Percentiles rank a stretch among this genome's conserved stretches.
Conservation (phyloP, 2,797 vertebrate species). For the Muscicapa striata region DNA sequence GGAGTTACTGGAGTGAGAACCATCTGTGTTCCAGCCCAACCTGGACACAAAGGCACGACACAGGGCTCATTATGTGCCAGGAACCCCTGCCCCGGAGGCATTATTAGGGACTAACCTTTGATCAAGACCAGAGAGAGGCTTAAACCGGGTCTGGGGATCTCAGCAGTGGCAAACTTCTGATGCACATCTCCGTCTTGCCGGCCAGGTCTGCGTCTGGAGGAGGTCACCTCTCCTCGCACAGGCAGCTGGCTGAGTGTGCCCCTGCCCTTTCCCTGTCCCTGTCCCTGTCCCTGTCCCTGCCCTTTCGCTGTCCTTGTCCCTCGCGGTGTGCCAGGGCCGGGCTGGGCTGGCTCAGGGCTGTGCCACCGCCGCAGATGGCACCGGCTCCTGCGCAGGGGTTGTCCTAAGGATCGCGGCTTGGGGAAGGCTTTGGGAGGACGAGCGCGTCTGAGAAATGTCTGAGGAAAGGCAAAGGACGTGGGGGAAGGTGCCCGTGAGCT, state of each 20-base stretch:
- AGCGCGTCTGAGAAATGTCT: background rate
- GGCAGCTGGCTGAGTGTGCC: background rate
- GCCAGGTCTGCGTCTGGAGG: background rate
- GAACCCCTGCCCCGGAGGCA: slow-evolving; percentile 41
- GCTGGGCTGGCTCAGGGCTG: background rate
- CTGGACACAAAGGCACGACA: slow-evolving; percentile 65
- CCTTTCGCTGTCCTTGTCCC: background rate
- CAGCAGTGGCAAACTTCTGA: slow-evolving; percentile 41
- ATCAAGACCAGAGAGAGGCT: slow-evolving; percentile 65
- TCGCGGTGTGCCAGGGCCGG: background rate
- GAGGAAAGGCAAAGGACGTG: background rate
- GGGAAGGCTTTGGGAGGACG: background rate
- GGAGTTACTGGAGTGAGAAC: slow-evolving; percentile 65
- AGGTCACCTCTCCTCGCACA: background rate
- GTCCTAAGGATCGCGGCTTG: background rate
- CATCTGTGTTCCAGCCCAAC: slow-evolving; percentile 56
- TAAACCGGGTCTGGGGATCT: slow-evolving; percentile 45
- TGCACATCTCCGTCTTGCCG: background rate
- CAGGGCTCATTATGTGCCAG: slow-evolving; percentile 59
- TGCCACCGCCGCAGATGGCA: fast-evolving
- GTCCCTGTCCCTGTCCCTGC: background rate
- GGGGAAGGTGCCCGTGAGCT: background rate
- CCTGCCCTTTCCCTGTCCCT: background rate
- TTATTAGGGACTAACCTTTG: slow-evolving; percentile 65
- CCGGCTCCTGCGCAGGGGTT: background rate